Base-by-base conservation (phyloP, 2,113 vertebrate genomes). In the Columbina picui region DNA sequence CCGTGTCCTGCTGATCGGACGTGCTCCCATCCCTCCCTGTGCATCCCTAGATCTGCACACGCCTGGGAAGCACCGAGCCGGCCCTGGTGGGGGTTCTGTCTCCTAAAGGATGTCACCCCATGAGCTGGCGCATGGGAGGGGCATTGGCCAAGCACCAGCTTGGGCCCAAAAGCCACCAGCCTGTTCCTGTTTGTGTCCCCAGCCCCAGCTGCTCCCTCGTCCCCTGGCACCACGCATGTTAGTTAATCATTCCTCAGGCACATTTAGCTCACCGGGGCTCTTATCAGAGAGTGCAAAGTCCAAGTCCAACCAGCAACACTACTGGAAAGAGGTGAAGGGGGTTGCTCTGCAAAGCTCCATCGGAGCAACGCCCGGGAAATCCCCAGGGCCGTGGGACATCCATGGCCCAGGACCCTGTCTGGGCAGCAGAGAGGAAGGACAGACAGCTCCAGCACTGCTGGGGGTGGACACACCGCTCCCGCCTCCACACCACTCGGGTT, bases 221-320 rank as follows among this genome's bases (percentile, higher is more conserved):
- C 96, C 96, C 81, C 93, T 91, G 95, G 97, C 93, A 95, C 71
- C 4, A 39, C 85, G 49, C 64, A 21, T 0, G 22, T 36, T 68
- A 16, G 97, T 98, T 98, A 98, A 98, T 98, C 68, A 98, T 98
- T 98, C 83, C 90, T 88, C 94, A 97, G 94, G 61, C 96, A 96
- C 89, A 95, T 97, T 97, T 84, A 93, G 93, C 47, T 95, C 47
- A 38, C 75, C 19, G 43, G 45, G 71, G 45, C 70, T 61, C 97
- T 98, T 98, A 98, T 98, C 98, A 6, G 84, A 11, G 41, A 50
- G 97, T 77, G 56, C 98, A 98, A 98, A 98, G 98, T 98, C 98
- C 98, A 94, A 89, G 87, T 11, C 94, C 96, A 90, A 81, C 38
- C 94, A 63, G 81, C 60, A 90, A 15, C 79, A 16, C 11, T 1